A percentile compares a stretch with the other conserved stretches of the same genome.
Conservation (phyloP, 1,140 invertebrate species). For the Cydia amplana region DNA sequence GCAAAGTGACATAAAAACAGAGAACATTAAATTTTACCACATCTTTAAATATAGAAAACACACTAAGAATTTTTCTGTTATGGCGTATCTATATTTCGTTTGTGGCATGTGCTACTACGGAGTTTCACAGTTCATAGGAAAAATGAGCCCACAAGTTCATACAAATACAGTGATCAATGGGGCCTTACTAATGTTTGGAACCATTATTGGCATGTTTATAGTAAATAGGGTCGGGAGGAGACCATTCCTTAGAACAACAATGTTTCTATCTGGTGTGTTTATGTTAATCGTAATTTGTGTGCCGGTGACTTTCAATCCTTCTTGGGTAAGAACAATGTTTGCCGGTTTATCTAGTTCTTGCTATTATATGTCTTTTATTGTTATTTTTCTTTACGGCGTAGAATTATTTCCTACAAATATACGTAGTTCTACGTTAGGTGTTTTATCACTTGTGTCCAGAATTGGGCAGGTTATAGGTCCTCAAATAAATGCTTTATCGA, state of each 20-base stretch:
- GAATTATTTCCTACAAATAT: slow-evolving; percentile 81
- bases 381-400: slow-evolving; percentile 79
- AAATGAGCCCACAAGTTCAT: slow-evolving; percentile 83
- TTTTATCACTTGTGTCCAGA: slow-evolving; percentile 78
- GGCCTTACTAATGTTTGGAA: not conserved
- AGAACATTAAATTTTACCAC: not conserved
- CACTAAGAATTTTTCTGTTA: slow-evolving; percentile 46
- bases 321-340: not conserved
- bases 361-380: slow-evolving; percentile 78
- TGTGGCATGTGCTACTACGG: slow-evolving; percentile 84
- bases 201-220: not conserved
- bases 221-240: not conserved
- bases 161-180: slow-evolving; percentile 83
- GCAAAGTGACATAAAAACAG: not conserved
- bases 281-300: not conserved
- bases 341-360: slow-evolving; percentile 48
- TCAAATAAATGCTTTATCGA: slow-evolving; percentile 62
- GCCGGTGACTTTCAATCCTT: not conserved
- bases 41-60: slow-evolving; percentile 6
- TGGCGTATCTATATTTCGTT: slow-evolving; percentile 83
- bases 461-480: slow-evolving; percentile 79
- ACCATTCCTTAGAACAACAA: slow-evolving; percentile 4
- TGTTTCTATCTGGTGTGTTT: not conserved
- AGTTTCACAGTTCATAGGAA: slow-evolving; percentile 83
- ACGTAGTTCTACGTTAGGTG: slow-evolving; percentile 79